Evolutionary conservation across 2,888 invertebrate genomes (phyloP).

Genomic region (Sinhomidia bicolor): DNA sequence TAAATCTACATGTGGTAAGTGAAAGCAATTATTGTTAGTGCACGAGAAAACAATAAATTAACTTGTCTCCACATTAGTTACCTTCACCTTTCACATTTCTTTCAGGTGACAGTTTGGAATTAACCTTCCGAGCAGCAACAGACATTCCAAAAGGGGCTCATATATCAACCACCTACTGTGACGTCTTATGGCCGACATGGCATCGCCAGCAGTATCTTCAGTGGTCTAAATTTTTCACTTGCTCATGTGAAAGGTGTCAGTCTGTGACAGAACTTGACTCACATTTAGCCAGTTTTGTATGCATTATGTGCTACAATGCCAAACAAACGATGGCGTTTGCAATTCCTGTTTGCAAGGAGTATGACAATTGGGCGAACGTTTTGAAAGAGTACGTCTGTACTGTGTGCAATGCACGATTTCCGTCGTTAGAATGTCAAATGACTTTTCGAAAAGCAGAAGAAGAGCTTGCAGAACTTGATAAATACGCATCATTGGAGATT

Average conservation of each 20-base stretch:
- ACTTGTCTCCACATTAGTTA: conserved; percentile 1
- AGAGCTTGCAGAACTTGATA: conserved; percentile 62
- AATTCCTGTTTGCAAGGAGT: not conserved
- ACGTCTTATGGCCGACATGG: conserved; percentile 78
- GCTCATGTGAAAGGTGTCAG: conserved; percentile 77
- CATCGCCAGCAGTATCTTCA: conserved; percentile 77
- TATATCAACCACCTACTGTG: conserved; percentile 79
- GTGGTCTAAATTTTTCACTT: conserved; percentile 79
- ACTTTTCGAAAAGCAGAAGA: conserved; percentile 53
- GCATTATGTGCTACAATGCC: conserved; percentile 69
- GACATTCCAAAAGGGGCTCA: conserved; percentile 77
- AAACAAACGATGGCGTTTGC: not conserved
- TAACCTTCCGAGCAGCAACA: conserved; percentile 77
- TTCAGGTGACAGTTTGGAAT: conserved; percentile 67
- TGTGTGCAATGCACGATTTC: conserved; percentile 30
- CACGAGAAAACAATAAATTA: not conserved
- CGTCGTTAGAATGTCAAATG: conserved; percentile 54
- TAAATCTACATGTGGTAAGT: conserved; percentile 76
- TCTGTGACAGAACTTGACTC: conserved; percentile 78
- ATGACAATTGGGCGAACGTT: conserved; percentile 25
- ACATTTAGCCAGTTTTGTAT: conserved; percentile 76
- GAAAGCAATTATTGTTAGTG: not conserved
- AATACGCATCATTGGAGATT: conserved; percentile 68
- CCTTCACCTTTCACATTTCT: no score
- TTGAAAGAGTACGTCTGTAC: conserved; percentile 50